phyloP scores from a whole-genome alignment of 2,888 invertebrate genomes.

The Hofmannophila pseudospretella region DNA sequence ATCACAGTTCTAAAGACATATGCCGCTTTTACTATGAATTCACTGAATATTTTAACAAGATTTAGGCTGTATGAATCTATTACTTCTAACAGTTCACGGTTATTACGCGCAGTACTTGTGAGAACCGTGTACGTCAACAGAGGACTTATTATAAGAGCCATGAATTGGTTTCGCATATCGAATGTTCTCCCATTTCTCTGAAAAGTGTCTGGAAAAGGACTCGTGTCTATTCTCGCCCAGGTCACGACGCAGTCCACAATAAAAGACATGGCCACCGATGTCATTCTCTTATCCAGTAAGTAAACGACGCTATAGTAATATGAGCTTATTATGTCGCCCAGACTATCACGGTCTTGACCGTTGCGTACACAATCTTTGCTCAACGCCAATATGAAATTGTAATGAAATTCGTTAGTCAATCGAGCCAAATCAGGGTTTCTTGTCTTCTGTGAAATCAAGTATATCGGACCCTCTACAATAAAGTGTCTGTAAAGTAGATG shows the following conservation, averaged over 20 bases:
- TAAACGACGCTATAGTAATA: conserved; percentile 21
- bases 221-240: conserved; percentile 25
- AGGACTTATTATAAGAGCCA: conserved; percentile 28
- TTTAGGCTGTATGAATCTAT: conserved; percentile 20
- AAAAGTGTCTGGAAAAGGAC: conserved; percentile 22
- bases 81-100: conserved; percentile 11
- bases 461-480: not conserved
- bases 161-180: conserved; percentile 29
- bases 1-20: conserved; percentile 21
- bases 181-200: conserved; percentile 30
- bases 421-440: not conserved
- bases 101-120: not conserved
- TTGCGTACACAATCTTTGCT: not conserved
- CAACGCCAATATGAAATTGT: not conserved
- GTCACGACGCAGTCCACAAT: conserved; percentile 26
- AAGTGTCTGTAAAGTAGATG: conserved; percentile 13
- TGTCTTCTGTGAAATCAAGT: not conserved
- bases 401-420: not conserved
- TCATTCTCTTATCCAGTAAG: conserved; percentile 24
- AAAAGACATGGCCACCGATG: conserved; percentile 23
- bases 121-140: conserved; percentile 17
- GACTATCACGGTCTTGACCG: conserved; percentile 16
- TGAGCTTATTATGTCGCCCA: conserved; percentile 21
- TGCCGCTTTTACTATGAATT: conserved; percentile 25
- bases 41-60: conserved; percentile 21